Evolutionary conservation across 2,113 vertebrate genomes (phyloP), one percentile per base, ranked within the genome.

Genomic region (Festucalex cinctus): DNA sequence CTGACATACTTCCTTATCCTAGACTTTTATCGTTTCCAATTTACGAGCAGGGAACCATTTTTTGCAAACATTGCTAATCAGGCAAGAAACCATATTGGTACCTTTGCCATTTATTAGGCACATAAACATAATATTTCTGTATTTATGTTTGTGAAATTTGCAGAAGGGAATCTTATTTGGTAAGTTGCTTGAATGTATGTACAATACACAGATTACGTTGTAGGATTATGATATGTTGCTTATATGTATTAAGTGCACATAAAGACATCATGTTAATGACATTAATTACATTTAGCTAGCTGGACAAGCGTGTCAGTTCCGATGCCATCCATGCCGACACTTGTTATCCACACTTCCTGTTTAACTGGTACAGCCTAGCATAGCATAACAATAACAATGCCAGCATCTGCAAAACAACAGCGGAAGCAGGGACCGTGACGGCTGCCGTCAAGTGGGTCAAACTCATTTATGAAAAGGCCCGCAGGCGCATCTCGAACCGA

Each of bases 391-490:
- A 39, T 12, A 19, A 56, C 32, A 35, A 60, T 2, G 19, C 8
- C 26, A 9, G 28, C 10, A 9, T 20, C 16, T 17, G 26, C n/a
- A 22, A 37, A 37, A 37, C 19, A 20, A 22, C 22, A 9, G 17
- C 3, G 36, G 20, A 60, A 10, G n/a, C 36, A 2, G 19, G 35
- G 43, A 66, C 57, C 46, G 17, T 70, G 79, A 51, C 76, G 70
- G 78, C 65, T 36, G 36, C 9, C 9, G 36, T 26, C 28, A 68
- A 43, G 62, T 19, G 78, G 84, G 78, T 83, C 81, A 84, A 74
- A 78, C 72, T 83, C 37, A 86, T 84, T 85, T 84, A 65, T 54
- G 74, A 60, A 72, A 73, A 74, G 65, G 43, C 73, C 79, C 61
- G 51, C 53, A 59, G 81, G 83, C 74, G 49, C 20, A 26, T 32